Conservation (phyloP, 2,888 invertebrate genomes). For the Acrocyrtus sp. region DNA sequence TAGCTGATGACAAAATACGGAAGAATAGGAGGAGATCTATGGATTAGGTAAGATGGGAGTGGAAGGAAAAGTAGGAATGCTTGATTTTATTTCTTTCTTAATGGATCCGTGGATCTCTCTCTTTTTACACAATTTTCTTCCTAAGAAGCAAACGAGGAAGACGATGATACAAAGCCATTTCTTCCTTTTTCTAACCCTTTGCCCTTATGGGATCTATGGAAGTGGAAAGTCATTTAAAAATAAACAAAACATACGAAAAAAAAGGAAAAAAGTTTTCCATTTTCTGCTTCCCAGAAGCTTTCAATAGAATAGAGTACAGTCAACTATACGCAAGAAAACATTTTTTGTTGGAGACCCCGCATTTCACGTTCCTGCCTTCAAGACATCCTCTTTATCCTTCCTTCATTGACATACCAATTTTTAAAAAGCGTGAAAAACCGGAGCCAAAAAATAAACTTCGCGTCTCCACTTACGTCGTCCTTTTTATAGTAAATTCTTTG, state of each 20-base stretch:
- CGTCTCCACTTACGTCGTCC: no score
- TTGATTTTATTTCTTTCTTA: constrained; percentile 19
- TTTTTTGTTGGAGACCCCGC: no score
- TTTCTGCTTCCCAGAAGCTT: no score
- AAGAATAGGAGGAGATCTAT: neutral
- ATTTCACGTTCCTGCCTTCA: neutral
- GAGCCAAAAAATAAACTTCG: no score
- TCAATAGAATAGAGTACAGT: no score
- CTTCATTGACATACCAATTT: constrained; percentile 16
- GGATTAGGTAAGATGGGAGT: neutral
- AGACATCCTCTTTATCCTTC: neutral
- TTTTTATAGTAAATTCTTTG: no score
- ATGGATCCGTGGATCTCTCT: constrained; percentile 1
- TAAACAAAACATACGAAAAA: constrained; percentile 15
- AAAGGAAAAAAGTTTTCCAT: neutral
- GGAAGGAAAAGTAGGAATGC: no score
- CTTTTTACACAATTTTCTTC: no score
- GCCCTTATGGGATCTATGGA: neutral
- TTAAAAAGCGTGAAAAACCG: constrained; percentile 3
- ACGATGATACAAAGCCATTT: no score
- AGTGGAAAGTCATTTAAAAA: constrained; percentile 25
- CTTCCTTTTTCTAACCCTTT: neutral
- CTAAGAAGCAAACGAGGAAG: no score
- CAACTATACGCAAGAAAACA: no score
- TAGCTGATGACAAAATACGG: neutral